Percentiles rank a stretch among this genome's conserved stretches.
Conservation (phyloP, 2,888 invertebrate genomes). For the Mermis nigrescens region DNA sequence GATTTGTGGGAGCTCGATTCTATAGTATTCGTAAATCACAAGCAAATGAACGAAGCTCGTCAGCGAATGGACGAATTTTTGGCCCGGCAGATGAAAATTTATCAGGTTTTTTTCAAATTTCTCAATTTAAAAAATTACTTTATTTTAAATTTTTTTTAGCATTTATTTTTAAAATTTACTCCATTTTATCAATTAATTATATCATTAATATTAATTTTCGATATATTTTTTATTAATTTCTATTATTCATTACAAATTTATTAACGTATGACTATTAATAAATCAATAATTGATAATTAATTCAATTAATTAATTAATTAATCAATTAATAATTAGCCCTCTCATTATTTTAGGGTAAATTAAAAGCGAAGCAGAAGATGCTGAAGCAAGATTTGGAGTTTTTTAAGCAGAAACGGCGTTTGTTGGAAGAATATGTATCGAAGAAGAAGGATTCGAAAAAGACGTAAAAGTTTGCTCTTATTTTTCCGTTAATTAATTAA, state of each 20-base stretch:
- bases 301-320: not conserved
- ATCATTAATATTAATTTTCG: too few species aligned
- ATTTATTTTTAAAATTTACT: too few species aligned
- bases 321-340: not conserved
- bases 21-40: not conserved
- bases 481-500: too few species aligned
- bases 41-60: slow-evolving; percentile 9
- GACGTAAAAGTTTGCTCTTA: not conserved
- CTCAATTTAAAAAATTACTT: too few species aligned
- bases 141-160: too few species aligned
- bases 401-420: slow-evolving; percentile 36
- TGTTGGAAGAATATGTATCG: slow-evolving; percentile 31
- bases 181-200: too few species aligned
- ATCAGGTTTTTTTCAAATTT: slow-evolving; percentile 6
- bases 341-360: slow-evolving; percentile 29
- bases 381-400: slow-evolving; percentile 39
- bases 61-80: slow-evolving; percentile 11
- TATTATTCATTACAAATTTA: too few species aligned
- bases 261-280: too few species aligned
- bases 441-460: slow-evolving; percentile 1
- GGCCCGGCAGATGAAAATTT: slow-evolving; percentile 10
- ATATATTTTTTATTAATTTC: too few species aligned
- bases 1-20: not conserved
- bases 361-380: slow-evolving; percentile 37
- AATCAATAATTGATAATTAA: too few species aligned